Conservation (phyloP, 2,797 vertebrate genomes). For the Propithecus deckenii region DNA sequence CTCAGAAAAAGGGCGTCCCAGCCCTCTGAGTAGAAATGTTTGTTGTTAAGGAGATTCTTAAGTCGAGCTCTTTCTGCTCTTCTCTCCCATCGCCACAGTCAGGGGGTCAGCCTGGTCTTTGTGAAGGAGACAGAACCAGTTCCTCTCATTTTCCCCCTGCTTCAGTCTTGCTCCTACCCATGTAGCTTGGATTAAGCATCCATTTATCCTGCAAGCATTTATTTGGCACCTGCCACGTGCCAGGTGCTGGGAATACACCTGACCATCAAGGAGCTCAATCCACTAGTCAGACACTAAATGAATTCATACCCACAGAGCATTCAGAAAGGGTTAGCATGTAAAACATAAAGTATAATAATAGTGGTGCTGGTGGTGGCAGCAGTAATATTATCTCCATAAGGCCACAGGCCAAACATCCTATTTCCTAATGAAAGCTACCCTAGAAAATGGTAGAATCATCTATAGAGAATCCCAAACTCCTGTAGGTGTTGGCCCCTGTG, state of each 20-base stretch:
- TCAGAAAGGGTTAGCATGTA: not conserved
- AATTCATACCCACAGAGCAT: not conserved
- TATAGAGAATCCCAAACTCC: not conserved
- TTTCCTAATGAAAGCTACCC: not conserved
- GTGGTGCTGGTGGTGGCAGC: not conserved
- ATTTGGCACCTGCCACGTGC: not conserved
- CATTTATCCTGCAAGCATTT: not conserved
- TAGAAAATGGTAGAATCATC: not conserved
- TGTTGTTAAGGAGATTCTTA: constrained; percentile 10
- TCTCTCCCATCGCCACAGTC: not conserved
- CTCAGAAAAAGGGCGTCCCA: constrained; percentile 10
- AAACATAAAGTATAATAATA: not conserved
- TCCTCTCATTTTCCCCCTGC: not conserved
- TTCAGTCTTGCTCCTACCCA: not conserved
- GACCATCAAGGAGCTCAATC: not conserved
- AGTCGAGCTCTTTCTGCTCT: not conserved
- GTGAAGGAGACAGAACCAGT: not conserved
- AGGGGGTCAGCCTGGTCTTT: not conserved
- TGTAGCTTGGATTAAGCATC: not conserved
- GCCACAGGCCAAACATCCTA: not conserved
- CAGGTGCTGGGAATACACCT: not conserved
- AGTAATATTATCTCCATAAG: not conserved
- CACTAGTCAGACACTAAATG: not conserved
- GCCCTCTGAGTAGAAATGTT: constrained; percentile 23
- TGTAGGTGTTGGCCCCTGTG: not conserved